phyloP scores from a whole-genome alignment of 2,113 vertebrate genomes.

The Plectropomus leopardus region DNA sequence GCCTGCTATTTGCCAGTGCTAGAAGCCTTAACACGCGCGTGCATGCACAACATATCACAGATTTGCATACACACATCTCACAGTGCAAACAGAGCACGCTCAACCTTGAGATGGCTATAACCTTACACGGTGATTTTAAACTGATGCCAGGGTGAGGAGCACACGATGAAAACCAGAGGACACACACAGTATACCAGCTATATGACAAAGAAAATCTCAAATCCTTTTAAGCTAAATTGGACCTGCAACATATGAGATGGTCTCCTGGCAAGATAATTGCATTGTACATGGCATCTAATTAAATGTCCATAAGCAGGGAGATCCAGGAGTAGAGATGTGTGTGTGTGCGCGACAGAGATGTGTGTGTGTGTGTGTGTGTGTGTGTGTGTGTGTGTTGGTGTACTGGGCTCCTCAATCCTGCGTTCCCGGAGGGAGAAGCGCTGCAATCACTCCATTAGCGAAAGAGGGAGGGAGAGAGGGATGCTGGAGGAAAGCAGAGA shows the following conservation, averaged over 20 bases:
- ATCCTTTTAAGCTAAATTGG: conserved; percentile 67
- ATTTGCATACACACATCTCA: conserved; percentile 31
- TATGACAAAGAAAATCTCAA: conserved; percentile 62
- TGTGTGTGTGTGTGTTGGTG: conserved; percentile 41
- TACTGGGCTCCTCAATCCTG: conserved; percentile 67
- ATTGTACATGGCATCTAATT: conserved; percentile 85
- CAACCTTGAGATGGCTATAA: conserved; percentile 29
- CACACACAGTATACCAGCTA: conserved; percentile 22
- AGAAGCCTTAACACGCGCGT: not conserved
- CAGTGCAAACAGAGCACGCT: conserved; percentile 20
- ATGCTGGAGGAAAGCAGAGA: conserved; percentile 28
- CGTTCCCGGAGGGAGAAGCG: conserved; percentile 74
- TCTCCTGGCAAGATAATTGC: conserved; percentile 81
- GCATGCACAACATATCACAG: not conserved
- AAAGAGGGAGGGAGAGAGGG: conserved; percentile 65
- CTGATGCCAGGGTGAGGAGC: conserved; percentile 28
- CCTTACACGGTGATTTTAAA: conserved; percentile 18
- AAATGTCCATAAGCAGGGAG: conserved; percentile 81
- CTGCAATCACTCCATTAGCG: conserved; percentile 86
- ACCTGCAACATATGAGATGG: conserved; percentile 62
- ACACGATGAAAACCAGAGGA: conserved; percentile 26
- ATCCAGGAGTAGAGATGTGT: conserved; percentile 56
- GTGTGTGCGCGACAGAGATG: conserved; percentile 4
- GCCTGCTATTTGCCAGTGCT: no score
- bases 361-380: not conserved